These are phyloP conservation scores for Phoenicopterus ruber DNA, from an alignment of 2,113 vertebrate species.

Conservation along the genomic window DNA sequence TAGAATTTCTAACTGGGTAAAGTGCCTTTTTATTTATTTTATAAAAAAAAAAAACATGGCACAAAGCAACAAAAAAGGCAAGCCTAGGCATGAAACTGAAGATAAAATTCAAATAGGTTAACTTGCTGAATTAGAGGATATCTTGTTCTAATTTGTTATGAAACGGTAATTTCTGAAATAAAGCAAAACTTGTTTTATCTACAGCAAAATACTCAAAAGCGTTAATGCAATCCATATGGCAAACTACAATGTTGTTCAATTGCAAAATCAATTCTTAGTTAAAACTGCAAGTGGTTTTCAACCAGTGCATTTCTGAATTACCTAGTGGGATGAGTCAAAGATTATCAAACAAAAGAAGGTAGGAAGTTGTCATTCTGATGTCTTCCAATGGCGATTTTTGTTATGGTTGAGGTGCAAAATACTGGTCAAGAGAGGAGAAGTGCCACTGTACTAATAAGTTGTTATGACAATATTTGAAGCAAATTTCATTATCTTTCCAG, in stretches of 20 bases:
- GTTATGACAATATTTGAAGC: neutral
- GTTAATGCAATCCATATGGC: neutral
- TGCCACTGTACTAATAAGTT: neutral
- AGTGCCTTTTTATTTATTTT: neutral
- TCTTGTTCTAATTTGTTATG: neutral
- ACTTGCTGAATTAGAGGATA: neutral
- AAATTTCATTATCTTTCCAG: neutral
- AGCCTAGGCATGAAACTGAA: neutral
- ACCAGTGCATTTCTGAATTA: neutral
- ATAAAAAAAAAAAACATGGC: neutral
- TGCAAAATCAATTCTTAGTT: neutral
- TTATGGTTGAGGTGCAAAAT: neutral
- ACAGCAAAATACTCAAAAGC: neutral
- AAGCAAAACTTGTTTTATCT: neutral
- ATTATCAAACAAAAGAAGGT: neutral
- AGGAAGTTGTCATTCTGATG: neutral
- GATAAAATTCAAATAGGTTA: neutral
- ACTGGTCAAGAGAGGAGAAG: neutral
- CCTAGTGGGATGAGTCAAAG: neutral
- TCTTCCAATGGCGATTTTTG: neutral
- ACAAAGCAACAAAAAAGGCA: neutral
- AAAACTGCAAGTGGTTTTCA: neutral
- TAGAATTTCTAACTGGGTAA: neutral
- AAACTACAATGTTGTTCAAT: neutral
- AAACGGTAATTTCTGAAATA: neutral